A percentile compares a stretch with the other conserved stretches of the same genome.
These are phyloP conservation scores for Tetramorium alpestre DNA, from an alignment of 1,140 invertebrate species.

Conservation along the genomic window DNA sequence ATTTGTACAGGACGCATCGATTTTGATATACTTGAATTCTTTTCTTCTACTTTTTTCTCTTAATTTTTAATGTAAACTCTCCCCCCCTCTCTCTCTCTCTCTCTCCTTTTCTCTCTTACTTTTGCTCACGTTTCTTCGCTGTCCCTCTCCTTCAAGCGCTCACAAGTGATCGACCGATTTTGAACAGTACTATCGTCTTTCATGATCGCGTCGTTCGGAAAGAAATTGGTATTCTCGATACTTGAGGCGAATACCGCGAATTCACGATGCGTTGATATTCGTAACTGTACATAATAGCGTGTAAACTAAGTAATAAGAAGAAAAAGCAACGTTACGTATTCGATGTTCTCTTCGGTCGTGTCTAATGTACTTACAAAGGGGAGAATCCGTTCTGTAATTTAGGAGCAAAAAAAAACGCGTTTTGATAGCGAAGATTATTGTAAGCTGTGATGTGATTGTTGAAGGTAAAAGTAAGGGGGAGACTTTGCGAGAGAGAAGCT, in stretches of 20 bases:
- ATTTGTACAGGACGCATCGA: constrained; percentile 62
- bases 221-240: constrained; percentile 61
- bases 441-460: constrained; percentile 51
- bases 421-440: constrained; percentile 39
- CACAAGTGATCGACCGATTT: constrained; percentile 71
- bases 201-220: constrained; percentile 62
- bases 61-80: not conserved
- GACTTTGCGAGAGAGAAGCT: constrained; percentile 8
- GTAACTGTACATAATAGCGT: constrained; percentile 74
- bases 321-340: constrained; percentile 59
- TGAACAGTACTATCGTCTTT: constrained; percentile 72
- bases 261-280: constrained; percentile 65
- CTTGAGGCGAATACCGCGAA: constrained; percentile 39
- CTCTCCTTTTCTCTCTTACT: constrained; percentile 15
- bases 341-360: constrained; percentile 72
- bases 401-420: constrained; percentile 19
- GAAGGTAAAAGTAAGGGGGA: constrained; percentile 21
- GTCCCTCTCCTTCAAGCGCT: constrained; percentile 53
- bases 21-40: constrained; percentile 21
- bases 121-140: constrained; percentile 53
- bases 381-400: constrained; percentile 26
- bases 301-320: constrained; percentile 69
- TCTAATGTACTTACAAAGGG: constrained; percentile 69
- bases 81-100: constrained; percentile 33
- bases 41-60: constrained; percentile 53